Percentiles rank a stretch among this genome's conserved stretches.
Evolutionary conservation across 2,888 invertebrate species (phyloP).

Genomic region (Pristionchus maxplancki): DNA sequence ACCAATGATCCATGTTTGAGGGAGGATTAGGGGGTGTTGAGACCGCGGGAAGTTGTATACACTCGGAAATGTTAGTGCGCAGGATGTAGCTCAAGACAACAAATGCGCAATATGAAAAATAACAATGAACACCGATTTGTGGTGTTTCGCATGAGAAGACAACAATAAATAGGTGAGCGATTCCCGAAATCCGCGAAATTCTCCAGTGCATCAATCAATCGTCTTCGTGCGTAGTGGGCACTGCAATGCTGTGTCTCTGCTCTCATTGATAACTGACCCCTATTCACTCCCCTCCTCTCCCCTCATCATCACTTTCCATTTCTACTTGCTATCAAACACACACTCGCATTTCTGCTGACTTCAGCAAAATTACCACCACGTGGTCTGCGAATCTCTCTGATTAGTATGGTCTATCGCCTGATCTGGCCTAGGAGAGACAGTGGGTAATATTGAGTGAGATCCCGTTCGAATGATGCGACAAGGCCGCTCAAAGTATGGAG

Average conservation of each 20-base stretch:
- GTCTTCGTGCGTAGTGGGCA: neutral
- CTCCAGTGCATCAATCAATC: neutral
- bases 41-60: neutral
- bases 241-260: neutral
- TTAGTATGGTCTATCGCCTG: neutral
- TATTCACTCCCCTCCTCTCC: neutral
- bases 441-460: too few species aligned
- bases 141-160: too few species aligned
- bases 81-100: neutral
- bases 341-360: neutral
- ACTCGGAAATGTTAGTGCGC: neutral
- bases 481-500: too few species aligned
- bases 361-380: conserved; percentile 2
- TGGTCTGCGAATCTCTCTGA: neutral
- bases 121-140: too few species aligned
- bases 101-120: too few species aligned
- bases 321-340: neutral
- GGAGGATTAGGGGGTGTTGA: neutral
- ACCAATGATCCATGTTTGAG: conserved; percentile 12
- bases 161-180: too few species aligned
- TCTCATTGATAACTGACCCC: conserved; percentile 41
- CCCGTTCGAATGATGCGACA: too few species aligned
- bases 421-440: too few species aligned
- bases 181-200: neutral
- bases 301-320: conserved; percentile 24